Evolutionary conservation across 2,888 invertebrate species (phyloP).

Genomic region (Bombylius discolor): DNA sequence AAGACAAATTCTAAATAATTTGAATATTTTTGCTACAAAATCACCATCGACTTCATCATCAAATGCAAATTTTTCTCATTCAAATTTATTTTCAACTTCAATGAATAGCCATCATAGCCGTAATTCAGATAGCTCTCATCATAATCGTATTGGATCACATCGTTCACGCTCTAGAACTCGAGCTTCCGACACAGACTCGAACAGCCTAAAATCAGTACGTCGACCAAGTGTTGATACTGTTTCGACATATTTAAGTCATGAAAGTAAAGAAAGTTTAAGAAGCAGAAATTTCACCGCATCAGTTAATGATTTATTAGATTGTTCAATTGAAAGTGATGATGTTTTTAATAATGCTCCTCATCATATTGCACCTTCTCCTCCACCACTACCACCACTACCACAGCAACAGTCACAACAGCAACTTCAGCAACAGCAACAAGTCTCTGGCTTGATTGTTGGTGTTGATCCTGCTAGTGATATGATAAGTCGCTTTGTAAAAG

Average conservation of each 20-base stretch:
- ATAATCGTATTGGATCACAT: conserved; percentile 30
- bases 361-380: conserved; percentile 20
- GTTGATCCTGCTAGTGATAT: conserved; percentile 40
- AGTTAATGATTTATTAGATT: conserved; percentile 54
- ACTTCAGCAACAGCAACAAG: conserved; percentile 23
- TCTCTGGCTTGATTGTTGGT: conserved; percentile 40
- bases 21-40: conserved; percentile 55
- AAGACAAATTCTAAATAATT: conserved; percentile 63
- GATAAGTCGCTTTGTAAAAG: conserved; percentile 55
- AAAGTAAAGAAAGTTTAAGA: conserved; percentile 58
- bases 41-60: conserved; percentile 13
- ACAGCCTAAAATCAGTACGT: conserved; percentile 62
- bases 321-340: conserved; percentile 59
- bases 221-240: conserved; percentile 78
- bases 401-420: conserved; percentile 21
- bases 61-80: conserved; percentile 24
- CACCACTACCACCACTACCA: conserved; percentile 20
- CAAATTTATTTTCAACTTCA: conserved; percentile 29
- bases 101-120: conserved; percentile 35
- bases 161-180: conserved; percentile 35
- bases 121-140: conserved; percentile 31
- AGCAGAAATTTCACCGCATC: conserved; percentile 42
- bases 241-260: conserved; percentile 77
- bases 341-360: conserved; percentile 38
- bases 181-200: conserved; percentile 40